phyloP scores from a whole-genome alignment of 1,140 invertebrate species.

The Drosophila prosaltans region DNA sequence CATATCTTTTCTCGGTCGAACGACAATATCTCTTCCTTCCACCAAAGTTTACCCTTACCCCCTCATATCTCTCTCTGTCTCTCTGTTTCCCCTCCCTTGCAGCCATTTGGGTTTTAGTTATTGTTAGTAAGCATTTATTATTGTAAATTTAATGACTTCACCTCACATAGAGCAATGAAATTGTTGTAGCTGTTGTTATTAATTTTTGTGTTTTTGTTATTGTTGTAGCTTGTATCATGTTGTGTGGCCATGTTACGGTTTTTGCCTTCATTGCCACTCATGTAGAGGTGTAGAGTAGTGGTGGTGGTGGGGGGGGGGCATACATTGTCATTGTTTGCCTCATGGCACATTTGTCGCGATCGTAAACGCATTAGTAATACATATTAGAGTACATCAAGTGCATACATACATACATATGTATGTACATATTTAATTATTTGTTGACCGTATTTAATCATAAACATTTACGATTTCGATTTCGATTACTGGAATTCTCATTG shows the following conservation, averaged over 20 bases:
- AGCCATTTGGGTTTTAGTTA: conserved; percentile 65
- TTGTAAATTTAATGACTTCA: conserved; percentile 80
- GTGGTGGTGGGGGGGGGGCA: background rate
- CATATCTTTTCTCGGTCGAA: conserved; percentile 26
- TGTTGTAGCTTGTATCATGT: conserved; percentile 50
- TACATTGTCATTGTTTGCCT: conserved; percentile 48
- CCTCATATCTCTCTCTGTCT: background rate
- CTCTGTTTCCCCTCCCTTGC: too few species aligned
- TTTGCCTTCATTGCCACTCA: conserved; percentile 71
- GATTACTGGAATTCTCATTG: conserved; percentile 42
- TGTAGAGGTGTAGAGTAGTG: conserved; percentile 16
- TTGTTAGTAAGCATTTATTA: conserved; percentile 62
- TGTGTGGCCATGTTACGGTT: conserved; percentile 78
- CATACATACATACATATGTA: conserved; percentile 22
- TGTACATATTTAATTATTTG: conserved; percentile 27
- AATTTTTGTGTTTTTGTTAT: conserved; percentile 50
- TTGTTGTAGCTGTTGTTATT: conserved; percentile 34
- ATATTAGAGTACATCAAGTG: conserved; percentile 45
- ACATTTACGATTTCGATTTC: conserved; percentile 66
- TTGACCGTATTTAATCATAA: conserved; percentile 60
- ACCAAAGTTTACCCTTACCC: conserved; percentile 7
- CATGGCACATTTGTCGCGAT: conserved; percentile 72
- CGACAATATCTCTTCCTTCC: conserved; percentile 33
- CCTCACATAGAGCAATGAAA: conserved; percentile 27
- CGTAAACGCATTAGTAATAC: conserved; percentile 76